Percentiles rank a stretch among this genome's conserved stretches.
These are phyloP conservation scores for Agriopis marginaria DNA, from an alignment of 2,888 invertebrate genomes.

Conservation along the genomic window DNA sequence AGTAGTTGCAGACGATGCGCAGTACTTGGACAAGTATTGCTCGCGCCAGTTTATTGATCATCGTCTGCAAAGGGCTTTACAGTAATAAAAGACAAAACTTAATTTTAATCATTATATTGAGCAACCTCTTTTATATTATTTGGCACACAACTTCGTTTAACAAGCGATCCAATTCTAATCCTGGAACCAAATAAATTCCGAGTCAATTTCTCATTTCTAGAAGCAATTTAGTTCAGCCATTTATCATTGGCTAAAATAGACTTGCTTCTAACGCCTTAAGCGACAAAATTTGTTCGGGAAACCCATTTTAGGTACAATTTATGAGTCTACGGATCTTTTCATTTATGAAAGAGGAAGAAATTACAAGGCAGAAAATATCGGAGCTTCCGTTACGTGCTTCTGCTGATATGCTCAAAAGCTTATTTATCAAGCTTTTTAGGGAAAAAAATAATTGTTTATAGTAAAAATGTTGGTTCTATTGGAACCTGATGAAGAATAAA, in stretches of 20 bases:
- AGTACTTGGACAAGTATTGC: no score
- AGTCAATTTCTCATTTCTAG: constrained; percentile 38
- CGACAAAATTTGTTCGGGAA: constrained; percentile 35
- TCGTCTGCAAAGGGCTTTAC: no score
- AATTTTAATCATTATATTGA: constrained; percentile 28
- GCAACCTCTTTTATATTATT: constrained; percentile 15
- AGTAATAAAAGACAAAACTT: constrained; percentile 7
- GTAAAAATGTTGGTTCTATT: no score
- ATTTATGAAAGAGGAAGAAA: constrained; percentile 18
- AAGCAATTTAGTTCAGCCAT: constrained; percentile 38
- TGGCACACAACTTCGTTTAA: constrained; percentile 30
- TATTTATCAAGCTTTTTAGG: neutral
- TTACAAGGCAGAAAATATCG: constrained; percentile 14
- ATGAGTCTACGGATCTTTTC: constrained; percentile 31
- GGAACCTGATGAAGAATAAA: no score
- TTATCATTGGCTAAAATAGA: constrained; percentile 41
- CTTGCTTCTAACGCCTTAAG: constrained; percentile 38
- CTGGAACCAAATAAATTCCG: constrained; percentile 48
- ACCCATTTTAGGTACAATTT: constrained; percentile 32
- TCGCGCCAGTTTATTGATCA: no score
- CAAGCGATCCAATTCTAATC: constrained; percentile 27
- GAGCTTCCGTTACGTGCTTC: constrained; percentile 4
- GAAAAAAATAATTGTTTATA: no score
- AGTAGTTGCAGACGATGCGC: no score
- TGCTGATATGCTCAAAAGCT: neutral